These are phyloP conservation scores for Chaenodraco wilsoni DNA, from an alignment of 2,797 vertebrate species.

Conservation along the genomic window DNA sequence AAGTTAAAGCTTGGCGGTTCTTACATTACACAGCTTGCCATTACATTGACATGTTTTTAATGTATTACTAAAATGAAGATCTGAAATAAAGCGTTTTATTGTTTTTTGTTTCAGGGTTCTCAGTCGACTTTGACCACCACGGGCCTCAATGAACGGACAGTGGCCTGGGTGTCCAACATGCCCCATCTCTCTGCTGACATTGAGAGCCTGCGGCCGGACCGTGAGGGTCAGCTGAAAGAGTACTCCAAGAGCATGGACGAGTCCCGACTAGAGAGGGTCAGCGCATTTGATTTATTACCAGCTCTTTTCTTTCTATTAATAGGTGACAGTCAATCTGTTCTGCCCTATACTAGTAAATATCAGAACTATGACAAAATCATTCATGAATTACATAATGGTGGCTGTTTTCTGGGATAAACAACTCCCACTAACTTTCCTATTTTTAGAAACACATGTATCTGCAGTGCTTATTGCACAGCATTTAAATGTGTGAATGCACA, in stretches of 20 bases:
- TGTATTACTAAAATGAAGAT: not conserved
- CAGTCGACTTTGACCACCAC: constrained; percentile 90
- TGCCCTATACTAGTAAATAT: not conserved
- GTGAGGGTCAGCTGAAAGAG: constrained; percentile 95
- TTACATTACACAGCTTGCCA: not conserved
- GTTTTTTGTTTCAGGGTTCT: constrained; percentile 81
- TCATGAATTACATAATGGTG: not conserved
- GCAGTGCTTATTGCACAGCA: not conserved
- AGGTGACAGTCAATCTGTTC: not conserved
- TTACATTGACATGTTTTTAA: not conserved
- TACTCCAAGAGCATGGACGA: constrained; percentile 99
- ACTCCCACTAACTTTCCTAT: constrained; percentile 25
- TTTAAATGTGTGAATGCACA: constrained; percentile 6
- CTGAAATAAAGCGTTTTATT: constrained; percentile 2
- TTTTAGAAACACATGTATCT: constrained; percentile 9
- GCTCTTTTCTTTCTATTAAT: no score
- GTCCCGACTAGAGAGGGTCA: constrained; percentile 94
- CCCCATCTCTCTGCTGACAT: constrained; percentile 97
- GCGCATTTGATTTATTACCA: constrained; percentile 27
- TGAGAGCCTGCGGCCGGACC: constrained; percentile 93
- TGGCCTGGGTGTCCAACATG: constrained; percentile 99
- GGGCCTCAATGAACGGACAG: constrained; percentile 92
- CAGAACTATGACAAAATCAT: constrained; percentile 19
- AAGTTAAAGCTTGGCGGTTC: not conserved
- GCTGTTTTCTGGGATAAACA: constrained; percentile 19